Evolutionary conservation across 2,113 vertebrate genomes (phyloP).

Genomic region (Sylvicapra grimmia): DNA sequence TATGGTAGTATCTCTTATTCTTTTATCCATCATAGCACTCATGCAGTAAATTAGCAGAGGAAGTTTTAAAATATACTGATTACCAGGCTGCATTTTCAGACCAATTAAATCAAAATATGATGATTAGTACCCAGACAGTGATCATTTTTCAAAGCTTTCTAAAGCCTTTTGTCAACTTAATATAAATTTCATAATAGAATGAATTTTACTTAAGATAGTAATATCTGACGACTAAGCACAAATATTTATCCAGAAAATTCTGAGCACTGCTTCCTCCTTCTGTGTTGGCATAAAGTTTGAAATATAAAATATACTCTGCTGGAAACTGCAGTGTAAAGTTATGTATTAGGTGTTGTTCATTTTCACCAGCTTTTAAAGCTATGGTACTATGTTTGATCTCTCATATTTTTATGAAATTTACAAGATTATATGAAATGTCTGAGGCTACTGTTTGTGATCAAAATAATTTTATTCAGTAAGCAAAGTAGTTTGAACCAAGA

Average conservation of each 20-base stretch:
- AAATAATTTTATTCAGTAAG: not conserved
- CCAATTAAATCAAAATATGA: not conserved
- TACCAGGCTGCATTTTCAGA: not conserved
- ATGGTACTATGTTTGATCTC: not conserved
- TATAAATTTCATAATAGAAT: not conserved
- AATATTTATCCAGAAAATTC: not conserved
- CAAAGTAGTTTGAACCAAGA: not conserved
- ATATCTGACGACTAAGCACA: not conserved
- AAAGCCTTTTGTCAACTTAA: not conserved
- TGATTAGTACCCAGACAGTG: not conserved
- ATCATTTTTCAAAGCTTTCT: not conserved
- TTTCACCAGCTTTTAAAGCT: not conserved
- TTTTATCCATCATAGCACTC: not conserved
- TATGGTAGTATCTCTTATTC: not conserved
- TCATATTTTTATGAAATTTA: not conserved
- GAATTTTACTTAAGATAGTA: not conserved
- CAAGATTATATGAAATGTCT: not conserved
- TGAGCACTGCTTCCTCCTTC: not conserved
- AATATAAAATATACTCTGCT: not conserved
- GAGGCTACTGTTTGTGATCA: not conserved
- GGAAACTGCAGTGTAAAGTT: not conserved
- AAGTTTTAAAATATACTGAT: not conserved
- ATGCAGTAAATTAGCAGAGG: not conserved
- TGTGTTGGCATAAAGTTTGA: not conserved
- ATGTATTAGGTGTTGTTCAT: not conserved